Percentiles rank a stretch among this genome's conserved stretches.
Evolutionary conservation across 2,113 vertebrate species (phyloP).

Genomic region (Malurus cyaneus): DNA sequence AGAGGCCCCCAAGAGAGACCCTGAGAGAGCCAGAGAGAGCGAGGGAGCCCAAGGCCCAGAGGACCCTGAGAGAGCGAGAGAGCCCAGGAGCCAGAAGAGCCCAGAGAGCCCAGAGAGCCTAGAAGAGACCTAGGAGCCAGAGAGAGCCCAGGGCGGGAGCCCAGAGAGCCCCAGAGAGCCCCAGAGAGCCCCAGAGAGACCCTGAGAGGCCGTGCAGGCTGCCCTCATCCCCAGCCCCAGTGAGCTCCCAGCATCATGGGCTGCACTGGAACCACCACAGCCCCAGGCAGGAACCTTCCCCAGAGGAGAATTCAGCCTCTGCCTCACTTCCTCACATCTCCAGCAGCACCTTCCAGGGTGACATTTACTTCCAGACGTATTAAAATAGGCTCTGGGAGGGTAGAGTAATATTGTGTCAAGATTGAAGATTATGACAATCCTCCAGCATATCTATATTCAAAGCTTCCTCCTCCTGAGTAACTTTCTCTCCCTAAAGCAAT

Average conservation of each 20-base stretch:
- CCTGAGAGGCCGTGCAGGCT: too few relatives aligned
- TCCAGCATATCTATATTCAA: slow-evolving; percentile 39
- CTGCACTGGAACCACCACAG: rapidly evolving
- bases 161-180: too few relatives aligned
- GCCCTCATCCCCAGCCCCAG: background rate
- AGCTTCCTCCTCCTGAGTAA: slow-evolving; percentile 18
- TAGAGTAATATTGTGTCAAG: slow-evolving; percentile 52
- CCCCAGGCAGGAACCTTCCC: background rate
- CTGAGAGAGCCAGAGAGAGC: too few relatives aligned
- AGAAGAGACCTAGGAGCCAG: too few relatives aligned
- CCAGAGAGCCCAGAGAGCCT: too few relatives aligned
- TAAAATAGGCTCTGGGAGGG: background rate
- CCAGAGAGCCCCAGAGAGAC: too few relatives aligned
- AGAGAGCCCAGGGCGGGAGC: too few relatives aligned
- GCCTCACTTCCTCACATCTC: background rate
- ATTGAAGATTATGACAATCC: slow-evolving; percentile 47
- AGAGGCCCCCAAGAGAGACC: too few relatives aligned
- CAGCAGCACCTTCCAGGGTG: background rate
- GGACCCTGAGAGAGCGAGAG: too few relatives aligned
- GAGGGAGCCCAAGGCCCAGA: too few relatives aligned
- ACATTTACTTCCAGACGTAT: slow-evolving; percentile 27
- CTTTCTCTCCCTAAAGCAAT: slow-evolving; percentile 36
- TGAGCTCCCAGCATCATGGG: background rate
- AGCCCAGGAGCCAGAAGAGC: too few relatives aligned
- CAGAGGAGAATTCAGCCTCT: background rate